Evolutionary conservation across 2,888 invertebrate genomes (phyloP).

Genomic region (Drosophila quinaria): DNA sequence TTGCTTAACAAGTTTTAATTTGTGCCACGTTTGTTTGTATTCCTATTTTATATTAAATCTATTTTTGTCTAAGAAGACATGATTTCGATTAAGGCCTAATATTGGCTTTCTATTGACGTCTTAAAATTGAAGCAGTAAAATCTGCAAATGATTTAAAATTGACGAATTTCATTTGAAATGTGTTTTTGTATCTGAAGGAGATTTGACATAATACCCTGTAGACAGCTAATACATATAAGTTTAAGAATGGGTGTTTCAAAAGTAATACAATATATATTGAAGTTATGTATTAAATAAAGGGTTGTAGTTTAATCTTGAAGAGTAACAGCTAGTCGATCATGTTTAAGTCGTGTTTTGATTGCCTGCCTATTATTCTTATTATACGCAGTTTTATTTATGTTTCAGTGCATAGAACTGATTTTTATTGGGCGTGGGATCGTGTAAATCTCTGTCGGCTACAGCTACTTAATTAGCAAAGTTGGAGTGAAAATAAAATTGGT

Average conservation of each 20-base stretch:
- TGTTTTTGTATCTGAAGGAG: not conserved
- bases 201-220: not conserved
- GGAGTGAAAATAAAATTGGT: conserved; percentile 51
- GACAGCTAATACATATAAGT: not conserved
- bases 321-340: not conserved
- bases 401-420: conserved; percentile 7
- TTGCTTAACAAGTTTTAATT: not conserved
- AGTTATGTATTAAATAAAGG: not conserved
- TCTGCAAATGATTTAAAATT: conserved; percentile 13
- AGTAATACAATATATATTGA: not conserved
- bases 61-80: no score
- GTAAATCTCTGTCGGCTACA: conserved; percentile 48
- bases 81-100: not conserved
- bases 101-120: not conserved
- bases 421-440: conserved; percentile 13
- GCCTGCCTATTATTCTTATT: conserved; percentile 23
- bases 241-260: not conserved
- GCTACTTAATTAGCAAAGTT: conserved; percentile 70
- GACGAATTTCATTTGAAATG: conserved; percentile 2
- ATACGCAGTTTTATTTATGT: conserved; percentile 29
- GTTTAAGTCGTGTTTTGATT: not conserved
- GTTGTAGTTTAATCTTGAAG: not conserved
- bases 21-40: not conserved
- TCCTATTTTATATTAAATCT: not conserved
- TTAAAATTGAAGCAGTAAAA: conserved; percentile 1